A percentile compares a stretch with the other conserved stretches of the same genome.
Evolutionary conservation across 2,797 vertebrate genomes (phyloP).

Genomic region (Hydrophis major): DNA sequence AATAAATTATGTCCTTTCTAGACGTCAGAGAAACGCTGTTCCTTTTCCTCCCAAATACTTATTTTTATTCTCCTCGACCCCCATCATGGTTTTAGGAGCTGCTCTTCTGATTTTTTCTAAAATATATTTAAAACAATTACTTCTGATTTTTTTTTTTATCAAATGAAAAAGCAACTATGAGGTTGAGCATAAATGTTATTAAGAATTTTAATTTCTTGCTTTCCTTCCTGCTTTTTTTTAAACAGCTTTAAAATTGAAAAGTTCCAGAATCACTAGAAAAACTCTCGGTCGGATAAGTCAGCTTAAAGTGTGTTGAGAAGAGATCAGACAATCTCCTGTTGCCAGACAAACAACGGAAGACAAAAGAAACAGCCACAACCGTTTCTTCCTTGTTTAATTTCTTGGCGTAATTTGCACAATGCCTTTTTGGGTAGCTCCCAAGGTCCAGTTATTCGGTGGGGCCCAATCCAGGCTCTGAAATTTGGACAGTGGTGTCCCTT

Average conservation of each 20-base stretch:
- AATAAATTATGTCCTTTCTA: constrained; percentile 75
- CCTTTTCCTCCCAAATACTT: constrained; percentile 59
- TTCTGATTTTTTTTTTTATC: constrained; percentile 42
- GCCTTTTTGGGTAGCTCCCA: background rate
- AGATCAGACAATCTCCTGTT: background rate
- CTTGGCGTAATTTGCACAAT: background rate
- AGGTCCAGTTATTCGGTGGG: background rate
- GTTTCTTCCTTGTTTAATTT: constrained; percentile 33
- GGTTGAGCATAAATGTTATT: constrained; percentile 42
- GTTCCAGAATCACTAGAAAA: constrained; percentile 34
- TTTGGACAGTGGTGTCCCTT: background rate
- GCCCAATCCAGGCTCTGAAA: background rate
- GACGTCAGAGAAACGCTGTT: constrained; percentile 75
- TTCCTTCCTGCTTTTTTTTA: background rate
- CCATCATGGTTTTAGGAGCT: constrained; percentile 61
- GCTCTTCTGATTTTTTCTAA: constrained; percentile 51
- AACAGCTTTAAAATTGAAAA: constrained; percentile 48
- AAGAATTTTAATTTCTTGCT: background rate
- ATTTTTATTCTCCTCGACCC: constrained; percentile 6
- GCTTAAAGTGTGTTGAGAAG: constrained; percentile 20
- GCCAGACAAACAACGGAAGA: constrained; percentile 31
- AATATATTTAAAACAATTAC: constrained; percentile 26
- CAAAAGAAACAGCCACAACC: constrained; percentile 41
- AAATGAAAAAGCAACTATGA: constrained; percentile 58
- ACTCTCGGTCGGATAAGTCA: background rate